Evolutionary conservation across 2,113 vertebrate species (phyloP).

Genomic region (Nibea coibor): DNA sequence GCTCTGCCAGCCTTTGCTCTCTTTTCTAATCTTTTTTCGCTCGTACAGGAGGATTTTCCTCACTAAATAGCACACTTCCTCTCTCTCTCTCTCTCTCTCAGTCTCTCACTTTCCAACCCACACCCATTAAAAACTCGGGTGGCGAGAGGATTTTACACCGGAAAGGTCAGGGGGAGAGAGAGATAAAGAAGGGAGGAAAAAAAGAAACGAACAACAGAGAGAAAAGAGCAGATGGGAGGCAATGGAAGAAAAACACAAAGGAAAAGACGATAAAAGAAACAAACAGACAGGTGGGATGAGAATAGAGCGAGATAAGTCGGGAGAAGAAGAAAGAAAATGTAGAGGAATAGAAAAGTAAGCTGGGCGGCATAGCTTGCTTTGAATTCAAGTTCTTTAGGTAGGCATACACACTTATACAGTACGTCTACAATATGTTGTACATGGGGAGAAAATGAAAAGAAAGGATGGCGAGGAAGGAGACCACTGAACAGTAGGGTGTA

Average conservation of each 20-base stretch:
- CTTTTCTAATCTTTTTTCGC: slow-evolving; percentile 65
- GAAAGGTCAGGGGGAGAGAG: slow-evolving; percentile 73
- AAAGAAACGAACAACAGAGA: slow-evolving; percentile 52
- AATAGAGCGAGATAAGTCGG: slow-evolving; percentile 34
- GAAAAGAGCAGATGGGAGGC: slow-evolving; percentile 53
- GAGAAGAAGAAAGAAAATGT: slow-evolving; percentile 32
- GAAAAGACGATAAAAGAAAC: slow-evolving; percentile 43
- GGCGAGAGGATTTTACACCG: slow-evolving; percentile 53
- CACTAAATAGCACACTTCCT: slow-evolving; percentile 58
- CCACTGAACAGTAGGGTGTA: neutral
- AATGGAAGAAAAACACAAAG: slow-evolving; percentile 52
- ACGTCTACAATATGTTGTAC: slow-evolving; percentile 8
- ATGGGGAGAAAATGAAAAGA: slow-evolving; percentile 6
- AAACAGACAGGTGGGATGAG: slow-evolving; percentile 48
- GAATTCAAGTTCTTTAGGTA: slow-evolving; percentile 23
- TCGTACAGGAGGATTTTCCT: slow-evolving; percentile 63
- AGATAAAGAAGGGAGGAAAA: slow-evolving; percentile 52
- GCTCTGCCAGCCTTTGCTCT: slow-evolving; percentile 49
- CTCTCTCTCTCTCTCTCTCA: neutral
- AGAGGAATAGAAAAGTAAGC: slow-evolving; percentile 30
- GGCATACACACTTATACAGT: neutral
- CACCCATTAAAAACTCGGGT: slow-evolving; percentile 63
- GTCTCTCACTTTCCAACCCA: slow-evolving; percentile 23
- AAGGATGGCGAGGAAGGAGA: neutral
- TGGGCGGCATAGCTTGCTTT: slow-evolving; percentile 37